Base-by-base conservation (phyloP, 2,113 vertebrate genomes). In the Dipodomys stephensi region DNA sequence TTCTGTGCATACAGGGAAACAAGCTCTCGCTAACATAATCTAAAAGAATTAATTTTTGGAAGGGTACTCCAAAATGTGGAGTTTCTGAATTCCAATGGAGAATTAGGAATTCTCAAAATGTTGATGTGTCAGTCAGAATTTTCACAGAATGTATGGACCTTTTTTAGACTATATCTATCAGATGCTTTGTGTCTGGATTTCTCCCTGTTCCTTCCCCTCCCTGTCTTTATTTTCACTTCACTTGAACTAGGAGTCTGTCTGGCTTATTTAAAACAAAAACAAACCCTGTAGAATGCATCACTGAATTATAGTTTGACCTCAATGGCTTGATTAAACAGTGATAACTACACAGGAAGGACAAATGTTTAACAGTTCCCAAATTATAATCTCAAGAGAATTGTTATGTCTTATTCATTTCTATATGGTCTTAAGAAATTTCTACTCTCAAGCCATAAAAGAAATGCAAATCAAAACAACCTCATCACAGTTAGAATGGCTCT, bases 371-470 rank as follows among this genome's bases (percentile, higher is more conserved):
- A 46, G 49, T 60, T 83, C 35, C 77, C 57, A 94, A 49, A 64
- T 67, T 79, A 82, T 83, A 69, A 95, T 87, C 83, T 60, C 79
- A 91, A 49, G 2, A 91, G 82, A 44, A 23, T 64, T 23, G 78
- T 78, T 69, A 74, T 27, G 22, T 35, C 4, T 69, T 90, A 67
- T 91, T 27, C 2, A 74, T 78, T 76, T 91, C 39, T 67, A 30
- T 7, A 15, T 57, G 28, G 35, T 95, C 18, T 90, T 80, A 74
- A 87, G 76, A 94, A 91, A 35, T 12, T 69, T 10, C 12, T 12
- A 1, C 39, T 39, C 39, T 39, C 39, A 6, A 39, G 39, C 39
- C 39, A 39, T 39, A 39, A 39, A 39, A 39, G 39, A 39, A 39
- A 39, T 39, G 39, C 39, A 39, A 39, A 39, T 39, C 39, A 39